Evolutionary conservation across 2,797 vertebrate species (phyloP).

Genomic region (Cryptoprocta ferox): DNA sequence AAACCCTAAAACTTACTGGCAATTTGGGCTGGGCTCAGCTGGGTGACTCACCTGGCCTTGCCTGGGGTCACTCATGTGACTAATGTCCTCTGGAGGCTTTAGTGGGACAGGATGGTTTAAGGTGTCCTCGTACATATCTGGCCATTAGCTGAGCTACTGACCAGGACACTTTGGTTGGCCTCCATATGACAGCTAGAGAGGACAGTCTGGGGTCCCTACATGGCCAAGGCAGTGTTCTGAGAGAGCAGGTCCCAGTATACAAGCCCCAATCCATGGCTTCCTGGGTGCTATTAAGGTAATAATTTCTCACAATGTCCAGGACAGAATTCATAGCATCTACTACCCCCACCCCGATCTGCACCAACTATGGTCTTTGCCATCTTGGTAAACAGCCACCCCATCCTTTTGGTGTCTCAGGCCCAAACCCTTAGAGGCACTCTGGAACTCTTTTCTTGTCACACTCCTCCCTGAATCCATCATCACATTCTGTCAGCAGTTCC

Average conservation of each 20-base stretch:
- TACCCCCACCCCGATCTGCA: accelerated
- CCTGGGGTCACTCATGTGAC: not conserved
- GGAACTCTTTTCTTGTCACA: not conserved
- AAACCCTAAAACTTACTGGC: not conserved
- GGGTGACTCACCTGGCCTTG: not conserved
- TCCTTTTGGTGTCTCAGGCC: not conserved
- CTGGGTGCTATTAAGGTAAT: not conserved
- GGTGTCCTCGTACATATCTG: not conserved
- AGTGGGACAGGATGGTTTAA: not conserved
- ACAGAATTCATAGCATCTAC: not conserved
- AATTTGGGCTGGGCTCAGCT: not conserved
- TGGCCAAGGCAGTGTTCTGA: not conserved
- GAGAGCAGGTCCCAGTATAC: not conserved
- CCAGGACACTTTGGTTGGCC: not conserved
- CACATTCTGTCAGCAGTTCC: not conserved
- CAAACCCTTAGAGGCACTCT: not conserved
- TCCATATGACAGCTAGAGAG: not conserved
- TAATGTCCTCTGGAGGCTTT: not conserved
- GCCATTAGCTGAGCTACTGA: not conserved
- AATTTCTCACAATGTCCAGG: not conserved
- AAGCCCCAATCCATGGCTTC: not conserved
- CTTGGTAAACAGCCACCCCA: not conserved
- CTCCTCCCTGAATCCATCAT: not conserved
- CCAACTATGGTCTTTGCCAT: not conserved
- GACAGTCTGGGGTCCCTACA: not conserved